Conservation (phyloP, 2,888 invertebrate species). For the Lithosia quadra region DNA sequence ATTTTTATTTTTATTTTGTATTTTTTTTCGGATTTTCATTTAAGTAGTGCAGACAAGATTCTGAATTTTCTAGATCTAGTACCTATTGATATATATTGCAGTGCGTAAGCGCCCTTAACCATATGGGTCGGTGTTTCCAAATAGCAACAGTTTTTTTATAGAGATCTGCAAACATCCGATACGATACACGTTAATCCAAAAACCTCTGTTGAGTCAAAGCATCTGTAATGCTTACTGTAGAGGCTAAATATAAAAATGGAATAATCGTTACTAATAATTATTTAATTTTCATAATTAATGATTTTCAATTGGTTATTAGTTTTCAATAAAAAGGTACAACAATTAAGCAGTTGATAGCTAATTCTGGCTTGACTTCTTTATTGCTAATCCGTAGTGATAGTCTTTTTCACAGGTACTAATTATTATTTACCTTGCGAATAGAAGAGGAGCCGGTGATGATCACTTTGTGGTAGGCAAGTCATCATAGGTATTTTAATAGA, state of each 20-base stretch:
- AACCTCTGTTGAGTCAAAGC: conserved; percentile 3
- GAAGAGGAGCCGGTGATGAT: too few species aligned
- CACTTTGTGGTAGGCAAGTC: too few species aligned
- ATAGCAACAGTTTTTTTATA: conserved; percentile 8
- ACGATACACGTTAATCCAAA: conserved; percentile 2
- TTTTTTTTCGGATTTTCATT: not conserved
- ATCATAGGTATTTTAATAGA: too few species aligned
- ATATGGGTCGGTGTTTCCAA: not conserved
- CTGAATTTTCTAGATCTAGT: too few species aligned
- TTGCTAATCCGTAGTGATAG: too few species aligned
- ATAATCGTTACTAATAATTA: not conserved
- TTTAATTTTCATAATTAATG: not conserved
- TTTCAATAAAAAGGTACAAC: too few species aligned
- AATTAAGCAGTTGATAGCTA: too few species aligned
- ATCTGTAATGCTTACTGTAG: conserved; percentile 1
- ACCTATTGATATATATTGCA: not conserved
- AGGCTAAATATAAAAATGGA: conserved; percentile 2
- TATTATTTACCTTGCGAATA: too few species aligned
- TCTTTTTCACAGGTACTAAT: too few species aligned
- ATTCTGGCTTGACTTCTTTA: too few species aligned
- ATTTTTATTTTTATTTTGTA: not conserved
- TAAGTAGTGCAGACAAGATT: not conserved
- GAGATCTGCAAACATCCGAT: conserved; percentile 3
- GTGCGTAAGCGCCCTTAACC: not conserved
- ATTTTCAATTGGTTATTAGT: too few species aligned